A percentile compares a stretch with the other conserved stretches of the same genome.
Evolutionary conservation across 2,797 vertebrate species (phyloP).

Genomic region (Alectoris magna): DNA sequence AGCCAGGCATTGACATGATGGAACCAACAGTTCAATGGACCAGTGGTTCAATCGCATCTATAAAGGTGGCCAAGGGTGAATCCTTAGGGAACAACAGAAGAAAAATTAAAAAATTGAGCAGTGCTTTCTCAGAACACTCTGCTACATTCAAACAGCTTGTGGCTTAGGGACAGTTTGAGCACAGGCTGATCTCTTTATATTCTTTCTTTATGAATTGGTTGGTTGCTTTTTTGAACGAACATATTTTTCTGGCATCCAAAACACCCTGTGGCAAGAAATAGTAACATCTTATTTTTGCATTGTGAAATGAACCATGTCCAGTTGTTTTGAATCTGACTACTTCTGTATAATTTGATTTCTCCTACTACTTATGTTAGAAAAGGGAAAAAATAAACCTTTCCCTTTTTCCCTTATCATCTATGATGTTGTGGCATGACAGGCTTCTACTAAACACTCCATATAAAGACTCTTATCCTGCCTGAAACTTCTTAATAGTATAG

Average conservation of each 20-base stretch:
- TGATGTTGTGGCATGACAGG: neutral
- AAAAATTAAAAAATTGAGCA: neutral
- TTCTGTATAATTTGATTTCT: neutral
- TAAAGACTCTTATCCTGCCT: neutral
- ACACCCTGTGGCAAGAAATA: neutral
- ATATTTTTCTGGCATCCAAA: neutral
- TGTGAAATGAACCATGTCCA: neutral
- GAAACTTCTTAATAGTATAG: neutral
- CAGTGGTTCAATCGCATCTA: neutral
- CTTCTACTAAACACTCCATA: neutral
- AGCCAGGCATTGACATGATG: neutral
- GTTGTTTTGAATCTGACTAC: neutral
- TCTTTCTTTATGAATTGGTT: neutral
- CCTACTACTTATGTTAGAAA: neutral
- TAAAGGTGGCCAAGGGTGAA: neutral
- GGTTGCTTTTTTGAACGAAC: neutral
- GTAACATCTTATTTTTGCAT: neutral
- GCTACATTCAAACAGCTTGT: neutral
- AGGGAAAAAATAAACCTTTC: neutral
- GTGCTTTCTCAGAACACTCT: neutral
- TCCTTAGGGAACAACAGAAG: neutral
- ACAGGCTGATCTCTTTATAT: neutral
- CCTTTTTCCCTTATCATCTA: neutral
- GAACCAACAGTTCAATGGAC: neutral
- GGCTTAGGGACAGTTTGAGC: neutral